Evolutionary conservation across 2,113 vertebrate species (phyloP).

Genomic region (Panthera leo): DNA sequence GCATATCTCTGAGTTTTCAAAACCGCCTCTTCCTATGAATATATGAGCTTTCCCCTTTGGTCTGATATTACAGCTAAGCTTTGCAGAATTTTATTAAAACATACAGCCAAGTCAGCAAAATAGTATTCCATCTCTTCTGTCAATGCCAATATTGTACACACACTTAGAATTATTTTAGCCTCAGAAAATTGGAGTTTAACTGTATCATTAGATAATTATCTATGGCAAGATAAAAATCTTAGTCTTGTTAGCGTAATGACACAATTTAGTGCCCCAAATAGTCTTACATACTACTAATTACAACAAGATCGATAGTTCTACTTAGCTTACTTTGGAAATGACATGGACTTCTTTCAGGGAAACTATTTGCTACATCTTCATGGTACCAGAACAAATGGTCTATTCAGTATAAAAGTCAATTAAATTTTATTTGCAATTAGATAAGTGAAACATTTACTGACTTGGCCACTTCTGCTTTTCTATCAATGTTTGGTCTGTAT

Average conservation of each 20-base stretch:
- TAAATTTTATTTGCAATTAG: background rate
- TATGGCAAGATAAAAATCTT: conserved; percentile 7
- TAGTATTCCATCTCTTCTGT: conserved; percentile 60
- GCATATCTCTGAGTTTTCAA: conserved; percentile 43
- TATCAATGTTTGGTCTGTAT: background rate
- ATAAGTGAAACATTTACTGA: background rate
- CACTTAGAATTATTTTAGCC: conserved; percentile 44
- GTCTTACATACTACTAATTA: background rate
- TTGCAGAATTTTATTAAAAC: conserved; percentile 76
- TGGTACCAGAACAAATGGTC: background rate
- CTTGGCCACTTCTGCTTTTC: background rate
- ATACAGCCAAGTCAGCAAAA: conserved; percentile 69
- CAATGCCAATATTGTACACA: conserved; percentile 67
- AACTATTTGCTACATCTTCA: background rate
- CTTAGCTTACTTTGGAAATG: background rate
- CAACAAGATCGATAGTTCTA: background rate
- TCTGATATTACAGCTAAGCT: conserved; percentile 48
- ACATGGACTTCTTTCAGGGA: background rate
- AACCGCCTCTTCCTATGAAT: conserved; percentile 60
- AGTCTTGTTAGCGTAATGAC: conserved; percentile 61
- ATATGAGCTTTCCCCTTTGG: background rate
- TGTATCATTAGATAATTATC: conserved; percentile 55
- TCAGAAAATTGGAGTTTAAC: conserved; percentile 42
- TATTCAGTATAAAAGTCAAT: background rate
- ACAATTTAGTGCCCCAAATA: conserved; percentile 31